Conservation (phyloP, 2,113 vertebrate species). For the Labeo rohita region DNA sequence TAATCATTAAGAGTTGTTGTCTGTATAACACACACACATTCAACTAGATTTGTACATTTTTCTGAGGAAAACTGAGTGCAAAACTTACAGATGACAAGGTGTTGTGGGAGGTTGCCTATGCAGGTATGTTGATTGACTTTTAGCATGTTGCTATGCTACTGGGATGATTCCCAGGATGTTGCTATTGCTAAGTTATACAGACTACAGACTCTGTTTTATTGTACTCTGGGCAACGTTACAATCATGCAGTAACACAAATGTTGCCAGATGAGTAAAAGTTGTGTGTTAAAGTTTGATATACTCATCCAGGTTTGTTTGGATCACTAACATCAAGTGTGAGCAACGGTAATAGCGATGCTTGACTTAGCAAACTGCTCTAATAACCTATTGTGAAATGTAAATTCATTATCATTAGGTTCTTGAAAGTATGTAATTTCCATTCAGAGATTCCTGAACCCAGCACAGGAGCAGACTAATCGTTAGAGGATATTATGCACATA, state of each 20-base stretch:
- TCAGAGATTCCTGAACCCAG: conserved; percentile 14
- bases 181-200: background rate
- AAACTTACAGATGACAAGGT: background rate
- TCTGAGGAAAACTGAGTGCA: background rate
- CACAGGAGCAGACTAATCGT: background rate
- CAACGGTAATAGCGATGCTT: background rate
- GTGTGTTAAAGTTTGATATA: background rate
- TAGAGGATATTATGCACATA: background rate
- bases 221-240: background rate
- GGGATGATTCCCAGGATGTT: too few species aligned
- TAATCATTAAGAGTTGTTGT: background rate
- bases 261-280: background rate
- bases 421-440: conserved; percentile 8
- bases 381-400: conserved; percentile 47
- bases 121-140: background rate
- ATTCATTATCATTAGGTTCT: conserved; percentile 49
- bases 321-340: background rate
- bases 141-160: background rate
- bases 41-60: background rate
- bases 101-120: background rate
- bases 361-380: background rate
- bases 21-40: background rate
- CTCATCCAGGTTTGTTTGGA: background rate
- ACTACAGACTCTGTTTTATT: background rate
- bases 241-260: background rate